These are phyloP conservation scores for Ovis aries DNA, from an alignment of 2,113 vertebrate genomes.

Conservation along the genomic window DNA sequence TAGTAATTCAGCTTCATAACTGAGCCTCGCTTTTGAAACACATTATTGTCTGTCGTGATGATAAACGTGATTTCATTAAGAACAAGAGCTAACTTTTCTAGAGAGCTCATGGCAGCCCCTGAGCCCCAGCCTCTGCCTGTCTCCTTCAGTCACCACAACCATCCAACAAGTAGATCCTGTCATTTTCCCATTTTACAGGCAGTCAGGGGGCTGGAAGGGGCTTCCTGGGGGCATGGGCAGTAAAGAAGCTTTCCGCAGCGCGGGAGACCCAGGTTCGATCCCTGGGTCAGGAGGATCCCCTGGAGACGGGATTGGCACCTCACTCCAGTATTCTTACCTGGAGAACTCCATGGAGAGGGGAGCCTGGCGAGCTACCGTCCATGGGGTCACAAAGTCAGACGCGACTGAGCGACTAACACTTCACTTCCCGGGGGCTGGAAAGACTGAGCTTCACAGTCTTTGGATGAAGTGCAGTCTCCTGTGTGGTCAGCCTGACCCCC, in stretches of 20 bases:
- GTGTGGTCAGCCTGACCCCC: rapidly evolving
- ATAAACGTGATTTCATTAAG: not conserved
- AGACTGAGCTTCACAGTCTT: not conserved
- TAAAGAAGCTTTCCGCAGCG: not conserved
- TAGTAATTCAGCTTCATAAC: not conserved
- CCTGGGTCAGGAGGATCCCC: not conserved
- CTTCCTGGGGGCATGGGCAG: not conserved
- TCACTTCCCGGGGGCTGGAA: not conserved
- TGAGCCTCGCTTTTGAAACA: not conserved
- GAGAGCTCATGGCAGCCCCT: not conserved
- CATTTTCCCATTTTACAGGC: not conserved
- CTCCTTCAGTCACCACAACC: not conserved
- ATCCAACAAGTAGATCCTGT: not conserved
- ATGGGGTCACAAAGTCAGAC: not conserved
- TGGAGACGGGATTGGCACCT: not conserved
- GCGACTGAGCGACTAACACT: not conserved
- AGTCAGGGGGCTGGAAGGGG: not conserved
- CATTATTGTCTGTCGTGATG: not conserved
- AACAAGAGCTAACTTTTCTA: not conserved
- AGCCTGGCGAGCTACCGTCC: not conserved
- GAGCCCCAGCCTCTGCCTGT: not conserved
- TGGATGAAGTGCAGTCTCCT: not conserved
- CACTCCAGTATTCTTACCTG: not conserved
- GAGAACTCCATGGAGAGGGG: not conserved
- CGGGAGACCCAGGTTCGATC: not conserved